A percentile compares a stretch with the other conserved stretches of the same genome.
These are phyloP conservation scores for Enteromius viviparus DNA, from an alignment of 2,797 vertebrate genomes.

Conservation along the genomic window DNA sequence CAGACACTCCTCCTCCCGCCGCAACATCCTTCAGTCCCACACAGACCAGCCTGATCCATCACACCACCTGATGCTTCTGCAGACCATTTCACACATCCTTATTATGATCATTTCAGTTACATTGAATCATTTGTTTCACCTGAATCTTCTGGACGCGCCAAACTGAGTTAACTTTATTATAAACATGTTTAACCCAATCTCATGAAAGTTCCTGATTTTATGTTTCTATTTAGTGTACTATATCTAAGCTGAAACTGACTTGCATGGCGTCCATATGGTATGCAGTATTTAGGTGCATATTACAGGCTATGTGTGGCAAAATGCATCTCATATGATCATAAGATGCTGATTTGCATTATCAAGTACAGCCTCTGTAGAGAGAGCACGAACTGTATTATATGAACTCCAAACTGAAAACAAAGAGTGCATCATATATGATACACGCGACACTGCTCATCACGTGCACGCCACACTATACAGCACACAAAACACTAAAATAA, in stretches of 20 bases:
- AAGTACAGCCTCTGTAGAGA: neutral
- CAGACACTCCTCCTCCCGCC: constrained; percentile 34
- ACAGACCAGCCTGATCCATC: neutral
- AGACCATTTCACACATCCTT: neutral
- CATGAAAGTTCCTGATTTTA: neutral
- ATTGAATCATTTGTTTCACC: neutral
- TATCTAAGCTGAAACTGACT: neutral
- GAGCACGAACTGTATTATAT: no score
- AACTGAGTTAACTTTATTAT: no score
- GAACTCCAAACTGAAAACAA: no score
- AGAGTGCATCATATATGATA: no score
- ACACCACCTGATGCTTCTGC: no score
- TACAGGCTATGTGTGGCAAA: no score
- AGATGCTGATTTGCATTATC: neutral
- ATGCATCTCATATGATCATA: no score
- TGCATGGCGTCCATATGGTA: no score
- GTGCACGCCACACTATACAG: no score
- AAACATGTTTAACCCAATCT: neutral
- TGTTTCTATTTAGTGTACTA: neutral
- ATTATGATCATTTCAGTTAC: neutral
- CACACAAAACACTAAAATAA: no score
- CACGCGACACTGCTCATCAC: no score
- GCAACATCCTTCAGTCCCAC: constrained; percentile 64
- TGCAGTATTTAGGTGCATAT: no score
- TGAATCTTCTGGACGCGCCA: neutral